phyloP scores from a whole-genome alignment of 1,140 invertebrate species.

The Drosophila tropicalis region DNA sequence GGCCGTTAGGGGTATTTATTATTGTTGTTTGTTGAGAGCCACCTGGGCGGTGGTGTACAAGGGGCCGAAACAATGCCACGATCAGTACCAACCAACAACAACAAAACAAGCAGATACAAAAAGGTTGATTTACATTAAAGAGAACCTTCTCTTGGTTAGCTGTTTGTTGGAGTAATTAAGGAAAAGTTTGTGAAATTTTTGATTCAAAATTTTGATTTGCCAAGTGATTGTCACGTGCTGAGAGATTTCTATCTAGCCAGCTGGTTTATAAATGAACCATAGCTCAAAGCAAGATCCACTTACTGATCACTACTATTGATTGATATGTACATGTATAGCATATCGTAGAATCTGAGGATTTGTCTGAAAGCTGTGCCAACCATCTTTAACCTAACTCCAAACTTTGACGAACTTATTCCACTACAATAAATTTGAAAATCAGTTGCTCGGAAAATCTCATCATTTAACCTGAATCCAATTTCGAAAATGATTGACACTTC shows the following conservation, averaged over 20 bases:
- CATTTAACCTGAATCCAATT: background rate
- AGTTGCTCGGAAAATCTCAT: background rate
- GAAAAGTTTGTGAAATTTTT: conserved; percentile 35
- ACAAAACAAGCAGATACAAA: conserved; percentile 1
- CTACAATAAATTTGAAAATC: background rate
- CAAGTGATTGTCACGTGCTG: conserved; percentile 51
- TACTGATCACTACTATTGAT: conserved; percentile 1
- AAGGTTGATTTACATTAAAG: conserved; percentile 61
- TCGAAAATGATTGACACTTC: background rate
- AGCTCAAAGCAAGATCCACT: background rate
- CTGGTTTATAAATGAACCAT: background rate
- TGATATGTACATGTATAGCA: background rate
- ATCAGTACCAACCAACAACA: background rate
- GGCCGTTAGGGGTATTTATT: conserved; percentile 64
- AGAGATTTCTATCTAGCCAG: background rate
- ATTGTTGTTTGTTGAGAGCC: conserved; percentile 51
- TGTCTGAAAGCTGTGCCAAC: background rate
- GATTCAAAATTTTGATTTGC: conserved; percentile 23
- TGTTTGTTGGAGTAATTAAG: conserved; percentile 64
- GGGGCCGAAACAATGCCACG: conserved; percentile 41
- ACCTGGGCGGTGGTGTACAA: conserved; percentile 31
- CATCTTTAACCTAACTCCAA: background rate
- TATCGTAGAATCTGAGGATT: background rate
- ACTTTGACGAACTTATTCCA: background rate
- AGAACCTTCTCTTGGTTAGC: conserved; percentile 19